These are phyloP conservation scores for Ammodytes dubius DNA, from an alignment of 2,113 vertebrate genomes.

Conservation along the genomic window DNA sequence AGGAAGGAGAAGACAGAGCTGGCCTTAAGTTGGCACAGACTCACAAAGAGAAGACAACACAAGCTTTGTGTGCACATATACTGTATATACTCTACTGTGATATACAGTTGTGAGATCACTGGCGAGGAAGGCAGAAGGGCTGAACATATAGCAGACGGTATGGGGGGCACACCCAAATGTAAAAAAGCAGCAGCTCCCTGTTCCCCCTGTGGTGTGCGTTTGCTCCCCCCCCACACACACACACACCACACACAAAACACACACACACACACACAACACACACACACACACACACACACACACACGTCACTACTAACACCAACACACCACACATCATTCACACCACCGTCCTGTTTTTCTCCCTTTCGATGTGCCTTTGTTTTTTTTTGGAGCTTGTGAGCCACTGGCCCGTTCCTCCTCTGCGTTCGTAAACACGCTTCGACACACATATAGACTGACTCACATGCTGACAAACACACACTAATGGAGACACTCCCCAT, in stretches of 20 bases:
- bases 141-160: conserved; percentile 56
- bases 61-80: conserved; percentile 60
- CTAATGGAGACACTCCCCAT: conserved; percentile 9
- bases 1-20: conserved; percentile 64
- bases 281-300: conserved; percentile 59
- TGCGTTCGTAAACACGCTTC: conserved; percentile 41
- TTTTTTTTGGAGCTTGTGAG: conserved; percentile 58
- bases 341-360: conserved; percentile 82
- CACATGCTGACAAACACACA: conserved; percentile 36
- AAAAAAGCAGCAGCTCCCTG: conserved; percentile 56
- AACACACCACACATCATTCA: too few relatives aligned
- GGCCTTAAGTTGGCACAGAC: conserved; percentile 63
- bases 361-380: conserved; percentile 63
- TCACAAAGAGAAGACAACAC: conserved; percentile 69
- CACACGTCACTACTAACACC: conserved; percentile 71
- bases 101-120: conserved; percentile 40
- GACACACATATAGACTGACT: conserved; percentile 30
- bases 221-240: conserved; percentile 34
- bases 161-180: conserved; percentile 55
- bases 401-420: conserved; percentile 32
- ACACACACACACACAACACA: conserved; percentile 56
- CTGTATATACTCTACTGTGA: too few relatives aligned
- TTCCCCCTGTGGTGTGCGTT: conserved; percentile 19
- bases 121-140: conserved; percentile 41
- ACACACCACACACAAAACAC: conserved; percentile 55